These are phyloP conservation scores for Montipora sp. DNA, from an alignment of 64 coral and sea anemone genomes.

Conservation along the genomic window DNA sequence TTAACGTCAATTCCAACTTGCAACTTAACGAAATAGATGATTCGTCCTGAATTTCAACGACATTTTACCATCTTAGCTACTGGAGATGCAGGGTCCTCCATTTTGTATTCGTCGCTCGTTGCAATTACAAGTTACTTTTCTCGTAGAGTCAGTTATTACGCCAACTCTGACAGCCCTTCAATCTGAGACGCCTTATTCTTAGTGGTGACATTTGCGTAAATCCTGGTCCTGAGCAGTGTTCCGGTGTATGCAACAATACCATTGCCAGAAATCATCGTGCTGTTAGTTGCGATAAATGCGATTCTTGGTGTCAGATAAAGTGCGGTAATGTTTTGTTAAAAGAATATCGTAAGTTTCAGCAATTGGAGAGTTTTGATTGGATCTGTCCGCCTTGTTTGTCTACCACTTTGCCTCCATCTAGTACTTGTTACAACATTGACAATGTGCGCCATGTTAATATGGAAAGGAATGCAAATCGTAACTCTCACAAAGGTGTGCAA, in stretches of 20 bases:
- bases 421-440: background rate
- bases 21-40: too few relatives aligned
- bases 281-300: background rate
- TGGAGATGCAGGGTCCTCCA: background rate
- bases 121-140: background rate
- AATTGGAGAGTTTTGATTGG: background rate
- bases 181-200: background rate
- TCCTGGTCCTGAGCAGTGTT: constrained; percentile 27
- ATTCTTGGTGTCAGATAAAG: background rate
- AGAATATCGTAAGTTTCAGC: background rate
- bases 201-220: constrained; percentile 4
- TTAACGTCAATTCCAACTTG: too few relatives aligned
- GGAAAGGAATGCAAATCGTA: background rate
- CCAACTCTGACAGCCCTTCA: background rate
- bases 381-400: background rate
- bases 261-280: constrained; percentile 9
- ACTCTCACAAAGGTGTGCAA: background rate
- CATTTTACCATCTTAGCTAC: background rate
- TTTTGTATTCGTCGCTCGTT: background rate
- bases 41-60: background rate
- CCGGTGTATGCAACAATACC: constrained; percentile 16
- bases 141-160: background rate
- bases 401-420: background rate
- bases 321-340: background rate
- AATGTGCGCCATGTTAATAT: background rate